Evolutionary conservation across 2,113 vertebrate species (phyloP).

Genomic region (Phylloscopus whistleri): DNA sequence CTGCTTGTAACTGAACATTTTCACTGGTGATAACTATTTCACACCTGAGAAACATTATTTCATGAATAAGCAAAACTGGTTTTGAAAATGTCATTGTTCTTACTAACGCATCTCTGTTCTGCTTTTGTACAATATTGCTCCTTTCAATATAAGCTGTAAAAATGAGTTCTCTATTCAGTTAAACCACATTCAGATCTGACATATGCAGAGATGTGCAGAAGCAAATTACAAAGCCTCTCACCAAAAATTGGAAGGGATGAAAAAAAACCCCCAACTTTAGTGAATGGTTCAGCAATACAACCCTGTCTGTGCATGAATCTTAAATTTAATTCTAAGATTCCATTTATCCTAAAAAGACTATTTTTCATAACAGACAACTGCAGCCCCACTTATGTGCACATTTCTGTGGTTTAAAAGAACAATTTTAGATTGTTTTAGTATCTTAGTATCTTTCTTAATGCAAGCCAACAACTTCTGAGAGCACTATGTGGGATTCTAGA

Average conservation of each 20-base stretch:
- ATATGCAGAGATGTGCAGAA: not conserved
- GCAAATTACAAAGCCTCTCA: not conserved
- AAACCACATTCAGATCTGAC: not conserved
- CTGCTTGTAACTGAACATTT: not conserved
- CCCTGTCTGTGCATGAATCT: not conserved
- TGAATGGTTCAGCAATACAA: not conserved
- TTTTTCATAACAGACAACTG: not conserved
- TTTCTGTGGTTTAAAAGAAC: constrained; percentile 10
- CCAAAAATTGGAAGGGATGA: not conserved
- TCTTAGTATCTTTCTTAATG: not conserved
- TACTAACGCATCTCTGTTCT: not conserved
- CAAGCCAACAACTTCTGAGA: not conserved
- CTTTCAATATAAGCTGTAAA: not conserved
- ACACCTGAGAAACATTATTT: not conserved
- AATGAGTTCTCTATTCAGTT: not conserved
- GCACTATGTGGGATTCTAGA: not conserved
- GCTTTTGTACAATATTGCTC: not conserved
- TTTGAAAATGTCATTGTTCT: not conserved
- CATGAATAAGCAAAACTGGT: not conserved
- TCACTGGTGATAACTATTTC: not conserved
- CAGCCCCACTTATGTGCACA: not conserved
- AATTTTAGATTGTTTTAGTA: not conserved
- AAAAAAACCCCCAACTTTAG: not conserved
- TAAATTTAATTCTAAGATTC: not conserved
- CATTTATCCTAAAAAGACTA: not conserved